Evolutionary conservation across 2,113 vertebrate species (phyloP).

Genomic region (Mesoclemmys tuberculata): DNA sequence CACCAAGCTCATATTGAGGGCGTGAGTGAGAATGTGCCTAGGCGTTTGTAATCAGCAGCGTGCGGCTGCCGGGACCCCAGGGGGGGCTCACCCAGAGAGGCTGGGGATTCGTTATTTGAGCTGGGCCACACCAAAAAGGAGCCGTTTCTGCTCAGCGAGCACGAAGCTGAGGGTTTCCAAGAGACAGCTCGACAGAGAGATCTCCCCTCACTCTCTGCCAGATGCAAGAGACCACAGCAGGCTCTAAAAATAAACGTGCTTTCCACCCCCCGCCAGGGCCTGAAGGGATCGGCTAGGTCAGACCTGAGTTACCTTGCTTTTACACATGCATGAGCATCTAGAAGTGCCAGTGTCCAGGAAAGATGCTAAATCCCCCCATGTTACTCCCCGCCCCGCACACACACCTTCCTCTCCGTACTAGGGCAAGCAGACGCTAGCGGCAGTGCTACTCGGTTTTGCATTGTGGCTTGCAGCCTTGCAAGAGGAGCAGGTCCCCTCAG

Average conservation of each 20-base stretch:
- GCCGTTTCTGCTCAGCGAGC: fast-evolving
- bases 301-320: fast-evolving
- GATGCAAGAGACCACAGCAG: fast-evolving
- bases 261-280: fast-evolving
- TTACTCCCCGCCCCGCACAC: not conserved
- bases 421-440: not conserved
- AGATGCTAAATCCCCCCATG: not conserved
- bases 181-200: not conserved
- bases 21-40: not conserved
- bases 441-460: not conserved
- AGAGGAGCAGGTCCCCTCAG: not conserved
- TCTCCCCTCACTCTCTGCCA: fast-evolving
- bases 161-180: not conserved
- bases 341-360: fast-evolving
- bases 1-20: not conserved
- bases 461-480: not conserved
- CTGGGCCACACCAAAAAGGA: fast-evolving
- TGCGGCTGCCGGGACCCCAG: not conserved
- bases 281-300: not conserved
- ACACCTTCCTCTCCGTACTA: not conserved
- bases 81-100: not conserved
- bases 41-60: not conserved
- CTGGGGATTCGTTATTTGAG: too few relatives aligned
- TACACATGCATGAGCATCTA: not conserved
- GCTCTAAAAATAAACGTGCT: not conserved